phyloP scores from a whole-genome alignment of 2,797 vertebrate species.

The Pristis pectinata region DNA sequence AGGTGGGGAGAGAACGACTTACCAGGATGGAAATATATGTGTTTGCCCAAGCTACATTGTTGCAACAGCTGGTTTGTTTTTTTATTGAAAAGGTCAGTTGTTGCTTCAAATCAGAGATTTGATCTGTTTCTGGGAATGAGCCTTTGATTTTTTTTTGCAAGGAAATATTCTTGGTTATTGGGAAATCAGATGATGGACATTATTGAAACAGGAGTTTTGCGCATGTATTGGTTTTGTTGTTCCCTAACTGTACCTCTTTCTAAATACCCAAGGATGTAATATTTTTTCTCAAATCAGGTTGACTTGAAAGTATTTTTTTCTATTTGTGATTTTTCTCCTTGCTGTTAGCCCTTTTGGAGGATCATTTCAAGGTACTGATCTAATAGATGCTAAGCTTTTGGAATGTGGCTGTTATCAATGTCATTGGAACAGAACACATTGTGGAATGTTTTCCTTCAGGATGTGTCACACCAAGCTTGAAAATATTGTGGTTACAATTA shows the following conservation, averaged over 20 bases:
- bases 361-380: neutral
- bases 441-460: neutral
- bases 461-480: neutral
- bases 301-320: neutral
- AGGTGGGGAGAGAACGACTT: neutral
- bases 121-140: neutral
- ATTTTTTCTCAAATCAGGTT: neutral
- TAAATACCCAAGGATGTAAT: neutral
- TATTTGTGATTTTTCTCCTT: neutral
- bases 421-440: neutral
- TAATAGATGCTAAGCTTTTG: neutral
- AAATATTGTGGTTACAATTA: too few relatives aligned
- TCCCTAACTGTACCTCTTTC: neutral
- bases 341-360: neutral
- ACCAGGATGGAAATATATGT: neutral
- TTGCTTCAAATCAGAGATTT: neutral
- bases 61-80: neutral
- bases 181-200: conserved; percentile 12
- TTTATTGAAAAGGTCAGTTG: conserved; percentile 25
- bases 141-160: neutral
- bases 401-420: neutral
- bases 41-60: neutral
- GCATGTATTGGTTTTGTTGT: neutral
- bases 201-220: neutral
- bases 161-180: neutral